Base-by-base conservation (phyloP, 2,888 invertebrate genomes). In the Nebria salina region DNA sequence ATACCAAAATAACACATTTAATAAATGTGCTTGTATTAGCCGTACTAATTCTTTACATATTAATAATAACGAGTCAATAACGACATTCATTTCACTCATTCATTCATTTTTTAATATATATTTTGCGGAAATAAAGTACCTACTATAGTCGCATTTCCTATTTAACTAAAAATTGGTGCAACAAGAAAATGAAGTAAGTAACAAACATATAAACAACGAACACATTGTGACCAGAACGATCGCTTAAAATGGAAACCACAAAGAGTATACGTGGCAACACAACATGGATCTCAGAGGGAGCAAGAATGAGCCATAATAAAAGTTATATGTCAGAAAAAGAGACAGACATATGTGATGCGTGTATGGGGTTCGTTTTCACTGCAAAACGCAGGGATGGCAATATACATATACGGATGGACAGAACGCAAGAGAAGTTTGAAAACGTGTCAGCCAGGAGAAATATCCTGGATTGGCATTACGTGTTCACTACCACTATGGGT, bases 391-490 rank as follows among this genome's bases (percentile, higher is more conserved):
- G 54, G 13, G 54, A 54, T 54, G 13, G 54, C 8, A 54, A 54
- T 54, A 54, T 54, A 11, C 54, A 11, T 13, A 54, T 54, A 54
- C 11, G 13, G 54, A 54, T 54, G 54, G 54, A 54, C 74, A 15
- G 74, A 11, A 13, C 20, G 43, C 74, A 43, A 43, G 43, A 42
- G 74, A 42, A 74, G 42, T 74, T 74, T 74, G 74, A 43, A 74
- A 74, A 43, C 74, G 43, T 74, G 72, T 72, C 26, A 25, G 34
- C 3, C 26, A 13, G 72, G 41, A n/a, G 65, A 76, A 26, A 76
- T 76, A 76, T 76, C 66, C 66, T 76, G 65, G 26, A 66, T 76
- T 66, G 76, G 65, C 76, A 65, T 76, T 76, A 76, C 65, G 76
- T 76, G 66, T 76, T 76, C 65, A 76, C 65, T 65, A 64, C 34